A percentile compares a stretch with the other conserved stretches of the same genome.
Conservation (phyloP, 2,797 vertebrate species). For the Prionace glauca region DNA sequence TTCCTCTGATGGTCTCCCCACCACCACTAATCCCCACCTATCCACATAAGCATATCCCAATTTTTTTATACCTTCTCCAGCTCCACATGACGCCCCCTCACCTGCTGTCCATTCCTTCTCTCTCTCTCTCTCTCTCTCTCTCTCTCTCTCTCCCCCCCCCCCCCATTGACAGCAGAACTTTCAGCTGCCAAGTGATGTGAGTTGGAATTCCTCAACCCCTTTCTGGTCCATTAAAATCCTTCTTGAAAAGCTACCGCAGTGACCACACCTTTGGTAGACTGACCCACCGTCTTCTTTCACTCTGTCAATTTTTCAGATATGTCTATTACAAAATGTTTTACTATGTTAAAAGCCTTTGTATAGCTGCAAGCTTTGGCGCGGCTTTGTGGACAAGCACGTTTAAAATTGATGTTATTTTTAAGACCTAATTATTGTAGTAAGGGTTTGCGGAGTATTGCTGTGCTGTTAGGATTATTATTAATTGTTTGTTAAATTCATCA, state of each 20-base stretch:
- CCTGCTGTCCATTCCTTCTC: too few relatives aligned
- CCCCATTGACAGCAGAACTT: too few relatives aligned
- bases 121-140: too few relatives aligned
- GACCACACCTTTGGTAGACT: too few relatives aligned
- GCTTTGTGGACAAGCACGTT: neutral
- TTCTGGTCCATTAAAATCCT: too few relatives aligned
- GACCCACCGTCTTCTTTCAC: neutral
- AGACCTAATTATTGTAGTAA: neutral
- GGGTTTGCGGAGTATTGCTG: neutral
- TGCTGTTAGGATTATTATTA: neutral
- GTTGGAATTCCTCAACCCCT: neutral
- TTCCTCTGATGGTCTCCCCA: too few relatives aligned
- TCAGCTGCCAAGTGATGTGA: neutral
- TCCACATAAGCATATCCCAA: too few relatives aligned
- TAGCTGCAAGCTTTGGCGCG: neutral
- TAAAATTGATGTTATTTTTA: neutral
- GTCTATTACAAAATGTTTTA: neutral
- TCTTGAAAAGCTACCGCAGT: too few relatives aligned
- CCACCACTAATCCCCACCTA: too few relatives aligned
- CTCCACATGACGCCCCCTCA: too few relatives aligned
- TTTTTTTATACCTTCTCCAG: too few relatives aligned
- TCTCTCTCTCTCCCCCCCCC: too few relatives aligned
- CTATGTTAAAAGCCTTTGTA: neutral
- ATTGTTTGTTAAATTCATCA: neutral
- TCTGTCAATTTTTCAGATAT: neutral